phyloP scores from a whole-genome alignment of 1,140 invertebrate genomes.

The Trachymyrmex cornetzi region DNA sequence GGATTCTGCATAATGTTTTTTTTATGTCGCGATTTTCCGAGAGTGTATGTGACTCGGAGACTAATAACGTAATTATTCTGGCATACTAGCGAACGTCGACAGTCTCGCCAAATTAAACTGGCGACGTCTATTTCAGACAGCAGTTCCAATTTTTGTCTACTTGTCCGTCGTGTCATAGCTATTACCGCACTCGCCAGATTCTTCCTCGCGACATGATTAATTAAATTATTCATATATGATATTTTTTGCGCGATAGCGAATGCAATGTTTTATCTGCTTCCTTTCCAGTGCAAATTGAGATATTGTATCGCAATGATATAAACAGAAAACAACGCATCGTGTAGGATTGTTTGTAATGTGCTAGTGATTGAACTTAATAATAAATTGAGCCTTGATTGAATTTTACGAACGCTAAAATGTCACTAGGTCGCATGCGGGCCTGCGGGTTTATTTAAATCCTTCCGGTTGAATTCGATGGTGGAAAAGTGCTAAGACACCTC shows the following conservation, averaged over 20 bases:
- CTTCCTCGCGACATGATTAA: slow-evolving; percentile 28
- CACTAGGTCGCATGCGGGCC: slow-evolving; percentile 41
- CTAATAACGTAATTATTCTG: slow-evolving; percentile 65
- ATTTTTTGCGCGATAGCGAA: neutral
- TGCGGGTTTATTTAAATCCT: slow-evolving; percentile 66
- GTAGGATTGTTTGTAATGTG: neutral
- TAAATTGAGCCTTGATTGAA: slow-evolving; percentile 27
- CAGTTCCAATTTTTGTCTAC: slow-evolving; percentile 48
- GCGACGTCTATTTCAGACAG: slow-evolving; percentile 31
- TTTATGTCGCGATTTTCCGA: slow-evolving; percentile 45
- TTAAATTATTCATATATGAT: neutral
- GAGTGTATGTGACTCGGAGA: slow-evolving; percentile 27
- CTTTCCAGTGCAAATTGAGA: neutral
- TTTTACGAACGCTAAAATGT: slow-evolving; percentile 55
- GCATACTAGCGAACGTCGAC: slow-evolving; percentile 18
- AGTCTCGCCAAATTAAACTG: slow-evolving; percentile 53
- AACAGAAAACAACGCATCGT: slow-evolving; percentile 25
- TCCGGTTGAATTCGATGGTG: slow-evolving; percentile 48
- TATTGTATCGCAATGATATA: neutral
- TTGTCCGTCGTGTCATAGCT: slow-evolving; percentile 12
- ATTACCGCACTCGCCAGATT: slow-evolving; percentile 15
- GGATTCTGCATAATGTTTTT: neutral
- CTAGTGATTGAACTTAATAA: neutral
- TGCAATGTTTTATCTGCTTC: slow-evolving; percentile 35
- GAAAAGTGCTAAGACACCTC: neutral